Base-by-base conservation (phyloP, 2,113 vertebrate genomes). In the Cephalopholis sonnerati region DNA sequence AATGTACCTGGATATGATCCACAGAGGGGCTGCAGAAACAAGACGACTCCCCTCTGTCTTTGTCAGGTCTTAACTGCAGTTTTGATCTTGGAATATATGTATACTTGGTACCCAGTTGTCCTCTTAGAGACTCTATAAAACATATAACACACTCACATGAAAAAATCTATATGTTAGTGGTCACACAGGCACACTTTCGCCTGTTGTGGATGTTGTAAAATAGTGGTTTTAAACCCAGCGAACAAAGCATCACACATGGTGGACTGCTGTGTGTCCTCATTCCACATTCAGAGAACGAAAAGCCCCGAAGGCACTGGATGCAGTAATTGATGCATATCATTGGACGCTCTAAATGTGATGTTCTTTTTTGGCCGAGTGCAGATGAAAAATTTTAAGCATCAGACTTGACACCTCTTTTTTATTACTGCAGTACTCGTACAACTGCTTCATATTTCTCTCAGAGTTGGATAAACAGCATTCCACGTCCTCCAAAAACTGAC, bases 1-100 rank as follows among this genome's bases (percentile, higher is more conserved):
- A 89, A 89, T 81, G 78, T 89, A 88, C 87, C 83, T 88, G 77
- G 65, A 71, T 86, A 58, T 75, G 86, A 91, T 87, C 84, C 84
- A 77, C 82, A 79, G 66, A 22, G 59, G 58, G 75, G 75, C 84
- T 58, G 20, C 73, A 46, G 74, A 86, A 32, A 78, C 51, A 53
- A 59, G 69, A 57, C 6, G 15, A 71, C 55, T 50, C 16, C 48
- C 46, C 8, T 67, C 29, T 20, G 29, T 69, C 44, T 70, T 61
- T 63, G 48, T 76, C 61, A 44, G 24, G 2, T 82, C 68, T 63
- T 68, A 15, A 27, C 16, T 18, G 20, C 17, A 68, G 41, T 63
- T 74, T 78, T 77, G 65, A 80, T 80, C 27, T 63, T 22, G 9
- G 44, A 76, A 41, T 48, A 1, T 55, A 39, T 17, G 16, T 46